Evolutionary conservation across 2,888 invertebrate species (phyloP).

Genomic region (Drosophila niveifrons): DNA sequence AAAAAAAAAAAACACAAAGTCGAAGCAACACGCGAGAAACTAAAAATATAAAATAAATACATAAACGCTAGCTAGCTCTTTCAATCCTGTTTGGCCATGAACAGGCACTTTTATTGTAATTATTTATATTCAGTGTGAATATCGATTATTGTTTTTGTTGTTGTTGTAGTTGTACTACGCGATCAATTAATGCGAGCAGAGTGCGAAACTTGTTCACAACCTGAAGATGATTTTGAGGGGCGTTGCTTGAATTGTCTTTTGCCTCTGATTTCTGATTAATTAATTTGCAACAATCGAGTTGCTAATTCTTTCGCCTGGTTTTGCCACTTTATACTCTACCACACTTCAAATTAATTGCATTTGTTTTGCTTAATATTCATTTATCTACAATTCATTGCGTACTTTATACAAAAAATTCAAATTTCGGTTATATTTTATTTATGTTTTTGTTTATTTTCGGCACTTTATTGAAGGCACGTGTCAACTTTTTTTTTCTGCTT

Average conservation of each 20-base stretch:
- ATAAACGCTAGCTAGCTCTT: constrained; percentile 21
- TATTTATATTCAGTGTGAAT: constrained; percentile 42
- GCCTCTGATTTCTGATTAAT: constrained; percentile 27
- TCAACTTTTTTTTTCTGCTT: constrained; percentile 8
- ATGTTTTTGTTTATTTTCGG: constrained; percentile 18
- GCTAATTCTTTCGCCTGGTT: constrained; percentile 40
- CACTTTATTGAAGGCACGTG: constrained; percentile 19
- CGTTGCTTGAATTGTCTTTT: constrained; percentile 4
- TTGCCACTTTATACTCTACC: constrained; percentile 23
- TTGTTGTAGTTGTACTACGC: constrained; percentile 8
- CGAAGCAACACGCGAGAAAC: constrained; percentile 16
- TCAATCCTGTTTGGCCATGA: constrained; percentile 70
- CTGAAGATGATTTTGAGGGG: background rate
- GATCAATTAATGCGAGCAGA: constrained; percentile 57
- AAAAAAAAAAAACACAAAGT: constrained; percentile 1
- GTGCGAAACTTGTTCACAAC: constrained; percentile 49
- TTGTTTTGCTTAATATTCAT: constrained; percentile 1
- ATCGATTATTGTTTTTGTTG: constrained; percentile 4
- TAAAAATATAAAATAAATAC: constrained; percentile 37
- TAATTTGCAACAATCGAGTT: constrained; percentile 40
- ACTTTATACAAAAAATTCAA: background rate
- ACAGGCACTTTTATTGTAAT: constrained; percentile 67
- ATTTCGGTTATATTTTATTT: background rate
- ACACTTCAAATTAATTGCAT: constrained; percentile 1
- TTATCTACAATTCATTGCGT: constrained; percentile 9